Evolutionary conservation across 2,797 vertebrate species (phyloP).

Genomic region (Cryptoprocta ferox): DNA sequence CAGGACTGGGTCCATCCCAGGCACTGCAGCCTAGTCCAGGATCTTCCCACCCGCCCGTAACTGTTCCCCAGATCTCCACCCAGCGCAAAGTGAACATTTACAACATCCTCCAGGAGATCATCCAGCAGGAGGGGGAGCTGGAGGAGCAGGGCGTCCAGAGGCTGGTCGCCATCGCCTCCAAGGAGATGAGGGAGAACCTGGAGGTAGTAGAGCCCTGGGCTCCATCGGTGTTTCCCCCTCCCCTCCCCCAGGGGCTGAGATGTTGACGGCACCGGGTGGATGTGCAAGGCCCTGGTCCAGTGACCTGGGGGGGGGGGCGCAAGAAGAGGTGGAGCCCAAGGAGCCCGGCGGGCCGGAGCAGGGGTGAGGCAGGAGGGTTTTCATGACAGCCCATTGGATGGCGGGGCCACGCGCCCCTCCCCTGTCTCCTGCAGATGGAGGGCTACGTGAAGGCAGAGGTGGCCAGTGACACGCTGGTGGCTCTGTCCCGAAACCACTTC

Average conservation of each 20-base stretch:
- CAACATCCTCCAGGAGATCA: constrained; percentile 74
- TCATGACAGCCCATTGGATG: neutral
- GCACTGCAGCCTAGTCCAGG: fast-evolving
- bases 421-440: constrained; percentile 1
- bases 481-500: constrained; percentile 79
- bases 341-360: neutral
- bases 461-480: constrained; percentile 77
- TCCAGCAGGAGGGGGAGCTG: constrained; percentile 77
- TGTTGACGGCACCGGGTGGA: fast-evolving
- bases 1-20: fast-evolving
- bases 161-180: constrained; percentile 66
- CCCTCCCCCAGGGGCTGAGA: neutral
- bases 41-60: fast-evolving
- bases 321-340: neutral
- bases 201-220: constrained; percentile 25
- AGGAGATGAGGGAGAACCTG: constrained; percentile 64
- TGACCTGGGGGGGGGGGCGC: neutral
- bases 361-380: fast-evolving
- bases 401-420: fast-evolving
- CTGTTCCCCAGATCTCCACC: constrained; percentile 64
- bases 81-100: constrained; percentile 72
- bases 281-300: neutral
- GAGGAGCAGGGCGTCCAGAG: constrained; percentile 62
- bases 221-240: fast-evolving
- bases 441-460: constrained; percentile 48